phyloP scores from a whole-genome alignment of 2,888 invertebrate genomes.

The Nycteola revayana region DNA sequence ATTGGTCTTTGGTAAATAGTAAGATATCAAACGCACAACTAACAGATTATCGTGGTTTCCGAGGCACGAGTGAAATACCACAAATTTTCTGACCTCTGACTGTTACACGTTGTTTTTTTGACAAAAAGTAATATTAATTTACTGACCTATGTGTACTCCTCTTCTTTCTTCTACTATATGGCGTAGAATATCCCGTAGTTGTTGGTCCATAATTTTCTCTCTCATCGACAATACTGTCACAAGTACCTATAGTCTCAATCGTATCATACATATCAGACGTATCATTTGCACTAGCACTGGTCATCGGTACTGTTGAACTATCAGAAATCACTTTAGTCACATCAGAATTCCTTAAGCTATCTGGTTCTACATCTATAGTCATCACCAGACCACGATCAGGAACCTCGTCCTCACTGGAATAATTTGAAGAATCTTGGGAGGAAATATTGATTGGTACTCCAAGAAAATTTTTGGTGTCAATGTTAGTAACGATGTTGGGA shows the following conservation, averaged over 20 bases:
- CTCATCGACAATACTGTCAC: slow-evolving; percentile 36
- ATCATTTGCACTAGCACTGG: slow-evolving; percentile 37
- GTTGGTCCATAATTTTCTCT: slow-evolving; percentile 47
- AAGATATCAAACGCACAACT: too few relatives aligned
- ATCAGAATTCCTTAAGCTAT: slow-evolving; percentile 50
- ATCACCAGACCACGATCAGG: slow-evolving; percentile 56
- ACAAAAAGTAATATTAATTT: too few relatives aligned
- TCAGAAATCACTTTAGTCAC: slow-evolving; percentile 49
- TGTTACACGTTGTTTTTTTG: too few relatives aligned
- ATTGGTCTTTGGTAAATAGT: too few relatives aligned
- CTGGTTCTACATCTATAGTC: slow-evolving; percentile 63
- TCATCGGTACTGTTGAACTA: slow-evolving; percentile 50
- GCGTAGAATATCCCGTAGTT: slow-evolving; percentile 51
- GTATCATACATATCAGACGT: slow-evolving; percentile 50
- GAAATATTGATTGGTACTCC: slow-evolving; percentile 33
- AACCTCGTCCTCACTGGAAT: slow-evolving; percentile 65
- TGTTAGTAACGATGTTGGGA: slow-evolving; percentile 41
- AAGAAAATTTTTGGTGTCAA: slow-evolving; percentile 37
- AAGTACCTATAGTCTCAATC: slow-evolving; percentile 20
- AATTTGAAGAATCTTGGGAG: slow-evolving; percentile 47
- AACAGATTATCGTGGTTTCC: too few relatives aligned
- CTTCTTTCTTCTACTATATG: slow-evolving; percentile 58
- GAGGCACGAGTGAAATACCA: too few relatives aligned
- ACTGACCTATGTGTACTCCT: slow-evolving; percentile 55
- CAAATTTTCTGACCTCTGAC: too few relatives aligned